These are phyloP conservation scores for Sebastes diaconus DNA, from an alignment of 2,797 vertebrate genomes.

Conservation along the genomic window DNA sequence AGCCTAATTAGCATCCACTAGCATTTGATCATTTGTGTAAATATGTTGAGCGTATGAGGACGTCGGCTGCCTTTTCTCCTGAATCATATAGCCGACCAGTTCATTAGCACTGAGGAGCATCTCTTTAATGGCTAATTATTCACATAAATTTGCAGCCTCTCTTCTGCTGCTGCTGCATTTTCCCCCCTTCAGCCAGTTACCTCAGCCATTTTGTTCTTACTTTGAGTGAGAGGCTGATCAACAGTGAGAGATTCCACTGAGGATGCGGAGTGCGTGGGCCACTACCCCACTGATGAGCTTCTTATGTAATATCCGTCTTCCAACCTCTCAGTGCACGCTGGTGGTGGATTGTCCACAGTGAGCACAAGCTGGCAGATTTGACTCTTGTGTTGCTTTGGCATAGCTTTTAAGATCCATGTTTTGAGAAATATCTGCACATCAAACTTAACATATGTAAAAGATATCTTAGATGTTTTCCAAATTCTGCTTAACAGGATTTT, in stretches of 20 bases:
- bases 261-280: conserved; percentile 79
- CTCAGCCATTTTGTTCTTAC: conserved; percentile 80
- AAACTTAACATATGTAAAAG: background rate
- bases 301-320: conserved; percentile 79
- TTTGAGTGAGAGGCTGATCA: conserved; percentile 67
- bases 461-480: background rate
- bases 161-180: conserved; percentile 14
- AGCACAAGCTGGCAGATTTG: conserved; percentile 38
- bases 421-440: conserved; percentile 2
- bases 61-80: conserved; percentile 1
- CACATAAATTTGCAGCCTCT: conserved; percentile 36
- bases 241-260: conserved; percentile 69
- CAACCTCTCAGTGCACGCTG: conserved; percentile 52
- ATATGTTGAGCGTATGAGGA: conserved; percentile 3
- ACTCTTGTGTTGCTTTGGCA: conserved; percentile 6
- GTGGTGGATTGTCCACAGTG: conserved; percentile 50
- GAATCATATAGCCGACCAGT: background rate
- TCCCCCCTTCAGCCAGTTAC: conserved; percentile 31
- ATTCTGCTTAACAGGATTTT: background rate
- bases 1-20: conserved; percentile 30
- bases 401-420: background rate
- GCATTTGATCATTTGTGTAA: conserved; percentile 28
- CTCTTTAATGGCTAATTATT: conserved; percentile 57
- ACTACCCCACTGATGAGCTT: conserved; percentile 79
- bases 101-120: conserved; percentile 37